Base-by-base conservation (phyloP, 2,113 vertebrate species). In the Oenanthe melanoleuca region DNA sequence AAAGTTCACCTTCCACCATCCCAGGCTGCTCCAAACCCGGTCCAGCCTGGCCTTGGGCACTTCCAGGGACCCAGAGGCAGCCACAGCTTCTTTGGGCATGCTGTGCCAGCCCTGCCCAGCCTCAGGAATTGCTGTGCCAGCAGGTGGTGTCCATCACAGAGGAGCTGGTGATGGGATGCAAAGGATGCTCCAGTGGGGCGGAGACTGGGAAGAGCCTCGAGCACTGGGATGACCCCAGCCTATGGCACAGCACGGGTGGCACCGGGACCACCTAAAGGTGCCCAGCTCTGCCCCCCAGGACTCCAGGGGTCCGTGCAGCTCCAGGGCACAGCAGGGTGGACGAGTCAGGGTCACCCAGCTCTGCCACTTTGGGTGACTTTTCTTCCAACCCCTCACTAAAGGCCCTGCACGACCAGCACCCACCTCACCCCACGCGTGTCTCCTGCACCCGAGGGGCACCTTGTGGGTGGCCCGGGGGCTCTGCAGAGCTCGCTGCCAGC, bases 311-410 rank as follows among this genome's bases (percentile, higher is more conserved):
- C 19, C 11, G 3, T 29, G 60, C 49, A 61, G 18, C 45, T 37
- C 31, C 8, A 1, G 34, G 13, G 4, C 9, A 42, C 38, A 29
- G 28, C 6, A 12, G 49, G 7, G 23, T 0, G 1, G 19, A 1
- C 0, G 1, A 8, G 26, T 14, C 2, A 5, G 29, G n/a, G 17
- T 53, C 73, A 64, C 23, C 15, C 73, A 52, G 33, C 29, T 52
- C 64, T 29, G 23, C 44, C 26, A 29, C 24, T 14, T 20, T 4
- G 19, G 17, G 23, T 2, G 8, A 20, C 56, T 53, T 38, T 4
- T 1, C 38, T 28, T 44, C 50, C 79, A 44, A 0, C 11, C 25
- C 71, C 56, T 81, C 6, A 0, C 22, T 21, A 21, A 20, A 45
- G 19, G 5, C 40, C 55, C 60, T 63, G 56, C 8, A 20, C n/a